phyloP scores from a whole-genome alignment of 2,113 vertebrate genomes.

The Nematolebias whitei region DNA sequence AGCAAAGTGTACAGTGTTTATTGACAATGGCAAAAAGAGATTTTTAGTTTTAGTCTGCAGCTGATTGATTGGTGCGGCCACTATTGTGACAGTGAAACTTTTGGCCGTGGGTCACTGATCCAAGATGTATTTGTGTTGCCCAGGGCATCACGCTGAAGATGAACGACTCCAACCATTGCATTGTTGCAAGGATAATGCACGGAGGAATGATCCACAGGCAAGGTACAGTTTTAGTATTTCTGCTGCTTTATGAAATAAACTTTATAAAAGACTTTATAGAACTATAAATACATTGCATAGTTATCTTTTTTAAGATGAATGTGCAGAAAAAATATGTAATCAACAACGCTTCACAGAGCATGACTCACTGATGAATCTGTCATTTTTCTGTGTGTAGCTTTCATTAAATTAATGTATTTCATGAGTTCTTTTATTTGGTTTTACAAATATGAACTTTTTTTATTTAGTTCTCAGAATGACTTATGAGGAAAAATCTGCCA shows the following conservation, averaged over 20 bases:
- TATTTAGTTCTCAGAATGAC: too few species aligned
- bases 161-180: slow-evolving; percentile 98
- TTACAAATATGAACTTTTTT: too few species aligned
- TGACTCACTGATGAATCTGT: too few species aligned
- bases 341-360: not conserved
- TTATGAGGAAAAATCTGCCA: too few species aligned
- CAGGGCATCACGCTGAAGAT: slow-evolving; percentile 99
- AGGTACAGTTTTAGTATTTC: slow-evolving; percentile 76
- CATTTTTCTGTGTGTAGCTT: too few species aligned
- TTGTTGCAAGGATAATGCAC: slow-evolving; percentile 98
- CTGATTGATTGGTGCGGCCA: too few species aligned
- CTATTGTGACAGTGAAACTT: not conserved
- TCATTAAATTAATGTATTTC: too few species aligned
- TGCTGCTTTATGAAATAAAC: not conserved
- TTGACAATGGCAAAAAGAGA: too few species aligned
- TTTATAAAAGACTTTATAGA: not conserved
- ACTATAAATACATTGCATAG: not conserved
- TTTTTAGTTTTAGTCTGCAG: too few species aligned
- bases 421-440: too few species aligned
- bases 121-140: slow-evolving; percentile 8
- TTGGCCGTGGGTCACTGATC: not conserved
- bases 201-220: slow-evolving; percentile 99
- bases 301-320: not conserved
- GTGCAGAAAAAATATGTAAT: not conserved
- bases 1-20: too few species aligned